Conservation (phyloP, 2,888 invertebrate species). For the Troilus luridus region DNA sequence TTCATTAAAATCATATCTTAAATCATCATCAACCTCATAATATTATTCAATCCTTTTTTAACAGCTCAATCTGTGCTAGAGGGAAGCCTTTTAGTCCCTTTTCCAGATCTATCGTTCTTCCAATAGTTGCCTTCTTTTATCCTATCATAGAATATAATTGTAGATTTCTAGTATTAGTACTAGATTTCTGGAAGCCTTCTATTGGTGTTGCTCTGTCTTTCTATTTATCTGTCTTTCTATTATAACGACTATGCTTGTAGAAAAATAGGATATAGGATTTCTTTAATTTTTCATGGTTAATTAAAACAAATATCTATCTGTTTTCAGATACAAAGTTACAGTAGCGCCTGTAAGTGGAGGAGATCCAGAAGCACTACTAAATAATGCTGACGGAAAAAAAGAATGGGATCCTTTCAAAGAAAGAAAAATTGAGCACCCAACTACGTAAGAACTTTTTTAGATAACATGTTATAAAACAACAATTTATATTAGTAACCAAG, state of each 20-base stretch:
- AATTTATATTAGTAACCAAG: neutral
- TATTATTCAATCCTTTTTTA: neutral
- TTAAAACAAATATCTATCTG: slow-evolving; percentile 37
- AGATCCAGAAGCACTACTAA: slow-evolving; percentile 75
- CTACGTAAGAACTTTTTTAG: slow-evolving; percentile 74
- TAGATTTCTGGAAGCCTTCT: too few relatives aligned
- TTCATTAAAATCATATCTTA: too few relatives aligned
- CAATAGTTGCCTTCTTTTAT: too few relatives aligned
- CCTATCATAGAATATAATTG: too few relatives aligned
- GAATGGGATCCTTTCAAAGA: slow-evolving; percentile 83
- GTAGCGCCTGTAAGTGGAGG: slow-evolving; percentile 72
- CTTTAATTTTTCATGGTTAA: neutral
- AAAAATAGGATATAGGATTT: neutral
- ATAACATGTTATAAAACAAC: too few relatives aligned
- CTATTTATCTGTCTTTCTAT: too few relatives aligned
- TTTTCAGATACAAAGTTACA: slow-evolving; percentile 75
- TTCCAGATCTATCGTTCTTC: too few relatives aligned
- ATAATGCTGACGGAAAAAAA: slow-evolving; percentile 68
- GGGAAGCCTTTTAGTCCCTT: too few relatives aligned
- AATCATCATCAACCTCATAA: neutral
- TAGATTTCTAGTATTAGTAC: too few relatives aligned
- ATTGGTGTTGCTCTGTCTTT: too few relatives aligned
- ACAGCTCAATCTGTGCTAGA: too few relatives aligned
- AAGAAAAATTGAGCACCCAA: slow-evolving; percentile 79
- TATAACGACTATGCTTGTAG: too few relatives aligned